phyloP scores from a whole-genome alignment of 2,797 vertebrate species.

The Karalla daura region DNA sequence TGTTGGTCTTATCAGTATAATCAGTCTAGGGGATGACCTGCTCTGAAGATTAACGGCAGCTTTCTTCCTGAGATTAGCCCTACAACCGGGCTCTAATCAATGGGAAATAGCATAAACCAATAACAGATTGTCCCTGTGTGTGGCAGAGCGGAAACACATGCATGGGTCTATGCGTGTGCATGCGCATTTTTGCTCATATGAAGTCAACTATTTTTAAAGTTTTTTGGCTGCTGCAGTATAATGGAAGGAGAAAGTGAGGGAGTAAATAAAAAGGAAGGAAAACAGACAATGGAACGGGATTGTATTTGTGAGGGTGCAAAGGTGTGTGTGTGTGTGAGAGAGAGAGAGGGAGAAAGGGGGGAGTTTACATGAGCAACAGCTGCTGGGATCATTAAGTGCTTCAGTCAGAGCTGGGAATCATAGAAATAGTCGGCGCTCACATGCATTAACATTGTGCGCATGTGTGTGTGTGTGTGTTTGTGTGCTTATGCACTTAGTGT shows the following conservation, averaged over 20 bases:
- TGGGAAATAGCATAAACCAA: slow-evolving; percentile 32
- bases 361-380: slow-evolving; percentile 81
- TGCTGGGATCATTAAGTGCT: slow-evolving; percentile 80
- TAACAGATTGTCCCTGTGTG: slow-evolving; percentile 40
- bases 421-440: slow-evolving; percentile 48
- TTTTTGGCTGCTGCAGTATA: slow-evolving; percentile 2
- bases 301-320: slow-evolving; percentile 11
- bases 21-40: slow-evolving; percentile 24
- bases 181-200: not conserved
- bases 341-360: slow-evolving; percentile 9
- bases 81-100: slow-evolving; percentile 30
- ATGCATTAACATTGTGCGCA: slow-evolving; percentile 43
- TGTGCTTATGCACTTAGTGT: slow-evolving; percentile 55
- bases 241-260: not conserved
- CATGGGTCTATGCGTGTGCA: not conserved
- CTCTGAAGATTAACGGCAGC: slow-evolving; percentile 31
- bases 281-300: slow-evolving; percentile 9
- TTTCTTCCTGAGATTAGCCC: slow-evolving; percentile 31
- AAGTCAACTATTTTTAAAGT: not conserved
- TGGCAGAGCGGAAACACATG: not conserved
- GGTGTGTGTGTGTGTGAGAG: slow-evolving; percentile 19
- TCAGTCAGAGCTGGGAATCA: slow-evolving; percentile 55
- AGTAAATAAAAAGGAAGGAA: slow-evolving; percentile 17
- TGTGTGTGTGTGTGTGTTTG: slow-evolving; percentile 36
- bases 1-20: slow-evolving; percentile 36